Evolutionary conservation across 2,888 invertebrate species (phyloP), one percentile per base, ranked within the genome.

Genomic region (Luperina nickerlii): DNA sequence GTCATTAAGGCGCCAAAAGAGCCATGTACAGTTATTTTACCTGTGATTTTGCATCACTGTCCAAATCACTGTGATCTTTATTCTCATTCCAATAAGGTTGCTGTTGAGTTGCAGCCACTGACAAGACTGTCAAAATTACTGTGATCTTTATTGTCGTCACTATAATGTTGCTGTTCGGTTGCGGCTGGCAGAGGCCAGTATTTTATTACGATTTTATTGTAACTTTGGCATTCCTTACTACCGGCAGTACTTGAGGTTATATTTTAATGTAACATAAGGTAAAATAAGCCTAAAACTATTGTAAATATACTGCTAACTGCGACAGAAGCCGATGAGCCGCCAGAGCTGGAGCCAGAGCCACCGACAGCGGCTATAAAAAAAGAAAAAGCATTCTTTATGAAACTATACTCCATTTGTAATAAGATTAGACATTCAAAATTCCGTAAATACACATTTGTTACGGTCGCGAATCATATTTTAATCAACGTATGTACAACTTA

Each of bases 301-400:
- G 79, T 78, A 1, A 83, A 20, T 7, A 87, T 11, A n/a, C 87
- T 88, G 74, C 85, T 82, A 0, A 75, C 9, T 54, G 87, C 66
- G 0, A 66, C 0, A 9, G 81, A 70, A 0, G 77, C 69, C 0
- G 79, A 78, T 7, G 79, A 81, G 0, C 15, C 57, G 0, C 27
- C 78, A 0, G 73, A 73, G 0, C 9, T 54, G n/a, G 45, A 51
- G 2, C 9, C 38, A 20, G 9, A 1, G 4, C 24, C n/a, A 13
- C 6, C 27, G 7, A 2, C 11, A 0, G 27, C 67, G 0, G 57
- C 79, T 67, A 57, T 5, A 84, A 76, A 68, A 82, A 83, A 74
- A 48, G 9, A 15, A 11, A 62, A 48, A 15, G 5, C 15, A 48
- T 48, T 48, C 15, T 48, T 3, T 48, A 48, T 1, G 45, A 48